These are phyloP conservation scores for Circaetus gallicus DNA, from an alignment of 2,113 vertebrate species.

Conservation along the genomic window DNA sequence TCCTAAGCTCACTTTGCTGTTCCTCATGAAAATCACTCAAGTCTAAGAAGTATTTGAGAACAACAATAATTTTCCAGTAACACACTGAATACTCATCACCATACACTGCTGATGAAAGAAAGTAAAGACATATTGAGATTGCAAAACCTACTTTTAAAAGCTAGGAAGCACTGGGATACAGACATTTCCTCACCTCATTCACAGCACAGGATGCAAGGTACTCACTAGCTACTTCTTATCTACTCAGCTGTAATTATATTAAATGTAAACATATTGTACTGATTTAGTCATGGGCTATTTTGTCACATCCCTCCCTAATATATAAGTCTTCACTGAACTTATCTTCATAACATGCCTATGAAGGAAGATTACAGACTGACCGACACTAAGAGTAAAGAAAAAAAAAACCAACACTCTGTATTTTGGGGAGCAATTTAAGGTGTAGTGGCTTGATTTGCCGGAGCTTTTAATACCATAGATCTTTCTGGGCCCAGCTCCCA, in stretches of 20 bases:
- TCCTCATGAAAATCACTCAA: not conserved
- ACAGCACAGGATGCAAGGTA: not conserved
- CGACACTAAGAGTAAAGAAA: not conserved
- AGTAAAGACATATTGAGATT: not conserved
- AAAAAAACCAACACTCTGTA: not conserved
- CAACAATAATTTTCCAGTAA: not conserved
- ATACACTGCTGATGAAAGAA: not conserved
- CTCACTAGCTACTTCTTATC: not conserved
- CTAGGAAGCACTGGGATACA: not conserved
- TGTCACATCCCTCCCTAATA: not conserved
- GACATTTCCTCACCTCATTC: not conserved
- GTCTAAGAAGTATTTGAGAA: not conserved
- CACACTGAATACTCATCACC: not conserved
- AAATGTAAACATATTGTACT: not conserved
- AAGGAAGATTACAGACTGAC: not conserved
- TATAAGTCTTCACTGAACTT: not conserved
- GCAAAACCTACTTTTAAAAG: not conserved
- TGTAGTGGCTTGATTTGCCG: not conserved
- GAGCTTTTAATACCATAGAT: not conserved
- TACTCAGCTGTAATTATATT: not conserved
- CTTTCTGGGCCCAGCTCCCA: not conserved
- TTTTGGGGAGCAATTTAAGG: not conserved
- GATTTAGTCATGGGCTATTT: not conserved
- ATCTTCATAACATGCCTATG: not conserved
- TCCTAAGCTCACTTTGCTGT: not conserved